Base-by-base conservation (phyloP, 2,888 invertebrate species). In the Dicranocentrus wangi region DNA sequence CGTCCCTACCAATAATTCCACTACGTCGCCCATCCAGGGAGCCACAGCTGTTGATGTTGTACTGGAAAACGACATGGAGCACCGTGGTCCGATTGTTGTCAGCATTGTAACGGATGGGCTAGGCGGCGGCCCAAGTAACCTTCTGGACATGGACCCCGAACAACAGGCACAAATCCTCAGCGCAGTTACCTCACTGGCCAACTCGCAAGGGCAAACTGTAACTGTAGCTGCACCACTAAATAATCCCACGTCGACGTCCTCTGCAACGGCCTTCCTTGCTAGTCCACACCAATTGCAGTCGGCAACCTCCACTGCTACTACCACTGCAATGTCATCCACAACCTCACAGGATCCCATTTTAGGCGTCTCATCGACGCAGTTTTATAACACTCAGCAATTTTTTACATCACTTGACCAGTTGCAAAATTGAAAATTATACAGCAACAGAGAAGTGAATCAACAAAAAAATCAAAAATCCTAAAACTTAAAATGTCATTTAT, bases 31-130 rank as follows among this genome's bases (percentile, higher is more conserved):
- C 1, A 70, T 70, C 8, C 81, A 75, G 28, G 81, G 70, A 10
- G 58, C 69, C 1, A 79, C 79, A 15, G 75, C 82, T 8, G 65
- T 82, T 23, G 79, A 72, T 27, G 82, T 82, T 0, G 79, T 79
- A 1, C 60, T 82, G 0, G 82, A 82, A 69, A 78, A 69, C 51
- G 73, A 53, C 15, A 60, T 60, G 19, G 47, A 81, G 2, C 63
- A 71, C 28, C 73, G 77, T 1, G 79, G 75, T 5, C 82, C 82
- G 0, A 69, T 82, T 3, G 82, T 82, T 8, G 82, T 82, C 7
- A 79, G 79, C 66, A 78, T 82, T 60, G 79, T 82, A 13, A 79
- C 75, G 7, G 77, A 78, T 25, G 82, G 78, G 8, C 39, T 60
- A 15, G 61, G 73, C 39, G 75, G 73, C 1, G 32, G 75, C 17